Conservation (phyloP, 2,113 vertebrate genomes). For the Pogona vitticeps region DNA sequence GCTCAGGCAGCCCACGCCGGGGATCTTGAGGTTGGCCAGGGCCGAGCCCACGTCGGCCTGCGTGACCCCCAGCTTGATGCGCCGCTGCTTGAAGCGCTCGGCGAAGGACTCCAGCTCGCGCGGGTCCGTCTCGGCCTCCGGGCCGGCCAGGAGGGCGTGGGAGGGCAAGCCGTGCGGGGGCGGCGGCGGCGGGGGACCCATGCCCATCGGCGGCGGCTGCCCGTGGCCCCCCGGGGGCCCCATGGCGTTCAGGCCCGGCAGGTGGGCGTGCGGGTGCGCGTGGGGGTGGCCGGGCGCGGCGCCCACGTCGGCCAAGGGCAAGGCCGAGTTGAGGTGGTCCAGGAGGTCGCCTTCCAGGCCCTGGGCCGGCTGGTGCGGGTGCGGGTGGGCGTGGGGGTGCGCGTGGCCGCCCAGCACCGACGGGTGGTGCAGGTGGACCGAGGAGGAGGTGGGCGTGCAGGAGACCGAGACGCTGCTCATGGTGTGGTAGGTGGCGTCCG, state of each 20-base stretch:
- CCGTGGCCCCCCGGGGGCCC: constrained; percentile 64
- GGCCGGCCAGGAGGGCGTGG: constrained; percentile 71
- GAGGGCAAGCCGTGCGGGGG: constrained; percentile 81
- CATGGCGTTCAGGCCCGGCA: constrained; percentile 87
- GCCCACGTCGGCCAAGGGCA: constrained; percentile 85
- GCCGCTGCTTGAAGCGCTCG: constrained; percentile 91
- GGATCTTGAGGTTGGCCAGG: constrained; percentile 93
- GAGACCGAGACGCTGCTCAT: constrained; percentile 93
- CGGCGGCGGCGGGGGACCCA: constrained; percentile 70
- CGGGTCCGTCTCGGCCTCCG: constrained; percentile 88
- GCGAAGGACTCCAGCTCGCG: constrained; percentile 93
- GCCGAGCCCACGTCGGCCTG: constrained; percentile 92
- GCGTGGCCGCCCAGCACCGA: constrained; percentile 86
- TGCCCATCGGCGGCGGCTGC: constrained; percentile 70
- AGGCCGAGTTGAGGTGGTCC: constrained; percentile 85
- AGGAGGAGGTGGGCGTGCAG: constrained; percentile 85
- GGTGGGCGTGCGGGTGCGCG: constrained; percentile 86
- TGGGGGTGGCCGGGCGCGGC: constrained; percentile 84
- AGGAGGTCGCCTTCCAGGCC: constrained; percentile 88
- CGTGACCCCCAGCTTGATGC: constrained; percentile 93
- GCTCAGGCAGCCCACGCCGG: constrained; percentile 91
- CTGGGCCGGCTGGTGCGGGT: constrained; percentile 83
- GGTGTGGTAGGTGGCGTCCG: constrained; percentile 94
- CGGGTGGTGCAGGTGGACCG: constrained; percentile 91
- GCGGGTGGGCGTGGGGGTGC: constrained; percentile 82